Percentiles rank a stretch among this genome's conserved stretches.
phyloP scores from a whole-genome alignment of 2,888 invertebrate species.

The Caenorhabditis doughertyi region DNA sequence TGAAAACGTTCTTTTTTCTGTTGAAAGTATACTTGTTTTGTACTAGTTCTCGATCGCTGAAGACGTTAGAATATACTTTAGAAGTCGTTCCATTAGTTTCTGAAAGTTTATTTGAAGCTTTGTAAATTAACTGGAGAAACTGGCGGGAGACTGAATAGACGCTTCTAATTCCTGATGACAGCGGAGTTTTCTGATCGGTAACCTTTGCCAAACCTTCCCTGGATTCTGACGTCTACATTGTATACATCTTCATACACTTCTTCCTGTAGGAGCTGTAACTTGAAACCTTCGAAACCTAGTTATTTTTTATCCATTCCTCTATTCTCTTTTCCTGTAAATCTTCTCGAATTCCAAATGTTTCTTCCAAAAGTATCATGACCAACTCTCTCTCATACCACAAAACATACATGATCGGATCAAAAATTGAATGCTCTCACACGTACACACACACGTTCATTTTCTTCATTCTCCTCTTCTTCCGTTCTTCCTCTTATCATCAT shows the following conservation, averaged over 20 bases:
- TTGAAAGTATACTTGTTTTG: constrained; percentile 25
- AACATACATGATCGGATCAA: constrained; percentile 25
- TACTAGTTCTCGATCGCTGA: neutral
- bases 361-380: constrained; percentile 4
- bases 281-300: constrained; percentile 16
- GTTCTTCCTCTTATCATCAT: constrained; percentile 28
- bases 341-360: neutral
- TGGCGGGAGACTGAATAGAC: too few relatives aligned
- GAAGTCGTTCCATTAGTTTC: too few relatives aligned
- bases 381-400: neutral
- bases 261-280: neutral
- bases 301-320: constrained; percentile 12
- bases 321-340: neutral
- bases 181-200: too few relatives aligned
- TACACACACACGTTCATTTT: too few relatives aligned
- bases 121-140: neutral
- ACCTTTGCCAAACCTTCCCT: too few relatives aligned
- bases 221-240: constrained; percentile 2
- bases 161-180: too few relatives aligned
- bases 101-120: too few relatives aligned
- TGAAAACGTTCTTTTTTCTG: constrained; percentile 12
- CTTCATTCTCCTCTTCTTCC: constrained; percentile 1
- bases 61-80: neutral
- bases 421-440: neutral
- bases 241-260: too few relatives aligned